Percentiles rank a stretch among this genome's conserved stretches.
These are phyloP conservation scores for Sitta carolinensis DNA, from an alignment of 2,797 vertebrate genomes.

Conservation along the genomic window DNA sequence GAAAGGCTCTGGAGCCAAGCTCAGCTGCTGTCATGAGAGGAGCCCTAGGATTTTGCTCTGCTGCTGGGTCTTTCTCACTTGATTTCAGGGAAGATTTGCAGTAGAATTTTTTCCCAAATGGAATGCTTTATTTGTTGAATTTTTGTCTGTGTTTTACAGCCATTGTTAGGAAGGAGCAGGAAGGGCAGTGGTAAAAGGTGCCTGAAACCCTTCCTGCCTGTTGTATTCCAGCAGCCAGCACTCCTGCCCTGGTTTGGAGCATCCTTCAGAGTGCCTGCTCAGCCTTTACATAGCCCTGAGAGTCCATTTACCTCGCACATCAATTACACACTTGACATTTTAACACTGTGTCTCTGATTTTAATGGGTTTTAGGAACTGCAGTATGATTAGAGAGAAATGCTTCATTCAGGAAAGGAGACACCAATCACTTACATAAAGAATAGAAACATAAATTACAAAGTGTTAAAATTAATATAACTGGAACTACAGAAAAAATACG, in stretches of 20 bases:
- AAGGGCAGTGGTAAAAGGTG: not conserved
- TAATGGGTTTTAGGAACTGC: constrained; percentile 59
- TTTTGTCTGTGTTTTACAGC: not conserved
- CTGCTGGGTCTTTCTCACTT: not conserved
- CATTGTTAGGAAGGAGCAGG: not conserved
- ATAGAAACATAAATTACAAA: constrained; percentile 34
- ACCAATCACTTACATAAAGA: constrained; percentile 34
- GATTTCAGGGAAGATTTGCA: not conserved
- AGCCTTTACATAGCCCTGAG: constrained; percentile 1
- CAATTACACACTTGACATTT: constrained; percentile 66
- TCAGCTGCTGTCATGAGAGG: not conserved
- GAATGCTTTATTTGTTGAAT: not conserved
- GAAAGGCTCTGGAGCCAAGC: too few species aligned
- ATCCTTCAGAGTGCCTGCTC: constrained; percentile 24
- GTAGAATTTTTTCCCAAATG: not conserved
- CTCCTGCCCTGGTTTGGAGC: not conserved
- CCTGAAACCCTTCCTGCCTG: not conserved
- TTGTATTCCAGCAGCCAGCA: not conserved
- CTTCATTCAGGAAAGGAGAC: constrained; percentile 12
- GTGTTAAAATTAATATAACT: not conserved
- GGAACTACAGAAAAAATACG: not conserved
- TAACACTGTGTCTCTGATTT: constrained; percentile 46
- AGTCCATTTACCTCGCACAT: constrained; percentile 55
- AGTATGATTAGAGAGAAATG: constrained; percentile 48
- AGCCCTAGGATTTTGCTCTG: not conserved